Evolutionary conservation across 1,140 invertebrate species (phyloP).

Genomic region (Anastrepha ludens): DNA sequence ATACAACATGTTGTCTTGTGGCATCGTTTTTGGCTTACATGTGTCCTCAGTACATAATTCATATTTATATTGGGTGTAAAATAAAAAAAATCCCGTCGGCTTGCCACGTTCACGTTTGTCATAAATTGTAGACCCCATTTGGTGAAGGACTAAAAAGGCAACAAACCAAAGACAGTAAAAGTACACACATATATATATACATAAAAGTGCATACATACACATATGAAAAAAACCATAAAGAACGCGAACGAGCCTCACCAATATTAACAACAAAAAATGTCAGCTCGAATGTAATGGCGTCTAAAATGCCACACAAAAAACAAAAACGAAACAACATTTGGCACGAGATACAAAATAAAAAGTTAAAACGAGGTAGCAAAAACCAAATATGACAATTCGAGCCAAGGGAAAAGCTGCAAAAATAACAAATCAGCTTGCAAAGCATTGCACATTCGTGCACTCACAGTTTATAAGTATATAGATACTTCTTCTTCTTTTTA

Average conservation of each 20-base stretch:
- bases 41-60: conserved; percentile 24
- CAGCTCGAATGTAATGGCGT: neutral
- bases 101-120: conserved; percentile 24
- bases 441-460: too few relatives aligned
- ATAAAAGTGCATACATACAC: neutral
- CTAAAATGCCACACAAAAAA: neutral
- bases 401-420: neutral
- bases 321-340: too few relatives aligned
- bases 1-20: neutral
- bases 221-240: neutral
- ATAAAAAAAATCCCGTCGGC: conserved; percentile 25
- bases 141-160: neutral
- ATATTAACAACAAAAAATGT: neutral
- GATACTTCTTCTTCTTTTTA: too few relatives aligned
- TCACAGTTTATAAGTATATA: too few relatives aligned
- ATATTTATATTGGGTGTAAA: conserved; percentile 33
- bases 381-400: neutral
- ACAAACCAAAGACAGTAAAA: neutral
- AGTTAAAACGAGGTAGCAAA: neutral
- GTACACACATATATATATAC: neutral
- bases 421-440: neutral
- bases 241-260: neutral
- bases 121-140: neutral
- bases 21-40: neutral
- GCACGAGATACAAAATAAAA: too few relatives aligned